These are phyloP conservation scores for Sinhomidia bicolor DNA, from an alignment of 2,888 invertebrate species.

Conservation along the genomic window DNA sequence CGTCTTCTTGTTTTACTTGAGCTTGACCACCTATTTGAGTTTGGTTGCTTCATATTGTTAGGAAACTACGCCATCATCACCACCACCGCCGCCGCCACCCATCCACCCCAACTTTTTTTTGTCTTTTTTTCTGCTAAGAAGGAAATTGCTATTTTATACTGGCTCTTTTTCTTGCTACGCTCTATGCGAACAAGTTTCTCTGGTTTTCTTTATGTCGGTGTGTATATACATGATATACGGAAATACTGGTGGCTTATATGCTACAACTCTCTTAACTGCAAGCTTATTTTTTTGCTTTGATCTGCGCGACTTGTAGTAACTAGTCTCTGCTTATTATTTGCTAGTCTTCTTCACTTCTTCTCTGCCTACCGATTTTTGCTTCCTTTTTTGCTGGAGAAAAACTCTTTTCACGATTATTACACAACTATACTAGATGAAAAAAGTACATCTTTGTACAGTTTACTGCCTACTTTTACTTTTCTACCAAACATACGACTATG, in stretches of 20 bases:
- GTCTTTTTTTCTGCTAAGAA: neutral
- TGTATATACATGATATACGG: neutral
- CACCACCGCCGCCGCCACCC: neutral
- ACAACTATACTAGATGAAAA: slow-evolving; percentile 30
- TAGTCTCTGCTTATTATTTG: slow-evolving; percentile 33
- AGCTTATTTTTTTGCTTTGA: no score
- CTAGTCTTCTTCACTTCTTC: slow-evolving; percentile 22
- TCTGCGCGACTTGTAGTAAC: slow-evolving; percentile 2
- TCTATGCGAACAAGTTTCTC: slow-evolving; percentile 37
- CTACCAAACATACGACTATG: neutral
- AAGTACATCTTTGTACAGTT: neutral
- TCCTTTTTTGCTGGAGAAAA: slow-evolving; percentile 8
- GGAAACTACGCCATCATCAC: neutral
- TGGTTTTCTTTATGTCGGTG: neutral
- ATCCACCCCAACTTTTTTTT: slow-evolving; percentile 11
- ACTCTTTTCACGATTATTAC: slow-evolving; percentile 59
- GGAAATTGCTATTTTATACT: slow-evolving; percentile 58
- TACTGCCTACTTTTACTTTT: neutral
- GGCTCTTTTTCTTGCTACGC: slow-evolving; percentile 32
- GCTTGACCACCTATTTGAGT: slow-evolving; percentile 24
- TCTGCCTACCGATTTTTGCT: slow-evolving; percentile 25
- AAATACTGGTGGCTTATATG: neutral
- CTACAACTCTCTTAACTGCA: no score
- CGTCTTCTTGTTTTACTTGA: neutral
- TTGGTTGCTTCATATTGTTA: slow-evolving; percentile 9